Evolutionary conservation across 2,797 vertebrate species (phyloP).

Genomic region (Aplochiton taeniatus): DNA sequence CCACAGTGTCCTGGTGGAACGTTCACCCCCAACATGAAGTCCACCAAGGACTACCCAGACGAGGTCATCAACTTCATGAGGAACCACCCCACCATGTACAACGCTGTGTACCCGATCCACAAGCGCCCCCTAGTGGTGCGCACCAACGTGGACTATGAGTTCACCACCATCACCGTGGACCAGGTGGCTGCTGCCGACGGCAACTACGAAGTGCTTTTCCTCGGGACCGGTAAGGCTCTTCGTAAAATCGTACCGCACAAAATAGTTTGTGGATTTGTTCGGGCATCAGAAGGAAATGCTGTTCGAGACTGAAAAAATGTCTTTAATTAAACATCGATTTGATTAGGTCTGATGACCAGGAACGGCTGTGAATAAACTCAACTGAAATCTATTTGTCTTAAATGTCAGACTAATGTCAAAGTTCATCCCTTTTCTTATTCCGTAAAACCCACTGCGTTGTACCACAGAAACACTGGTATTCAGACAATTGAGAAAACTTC

Average conservation of each 20-base stretch:
- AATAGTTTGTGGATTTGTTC: no score
- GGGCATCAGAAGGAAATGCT: no score
- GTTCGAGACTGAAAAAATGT: no score
- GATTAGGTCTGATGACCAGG: no score
- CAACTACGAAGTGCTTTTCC: conserved; percentile 98
- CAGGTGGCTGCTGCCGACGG: conserved; percentile 97
- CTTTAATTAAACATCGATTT: no score
- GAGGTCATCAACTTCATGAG: conserved; percentile 99
- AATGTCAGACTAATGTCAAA: no score
- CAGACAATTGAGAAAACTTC: conserved; percentile 40
- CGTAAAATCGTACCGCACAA: no score
- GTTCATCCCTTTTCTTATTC: conserved; percentile 26
- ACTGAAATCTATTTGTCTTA: no score
- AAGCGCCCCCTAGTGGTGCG: conserved; percentile 94
- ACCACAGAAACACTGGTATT: conserved; percentile 31
- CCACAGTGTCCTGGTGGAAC: conserved; percentile 94
- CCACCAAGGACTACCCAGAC: conserved; percentile 97
- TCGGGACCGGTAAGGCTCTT: conserved; percentile 95
- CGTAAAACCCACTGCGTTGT: conserved; percentile 36
- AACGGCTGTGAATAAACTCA: no score
- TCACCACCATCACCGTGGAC: conserved; percentile 95
- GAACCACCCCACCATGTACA: conserved; percentile 95
- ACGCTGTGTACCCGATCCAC: conserved; percentile 91
- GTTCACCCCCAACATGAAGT: conserved; percentile 98
- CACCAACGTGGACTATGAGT: conserved; percentile 93